These are phyloP conservation scores for Drosophila monieri DNA, from an alignment of 2,888 invertebrate species.

Conservation along the genomic window DNA sequence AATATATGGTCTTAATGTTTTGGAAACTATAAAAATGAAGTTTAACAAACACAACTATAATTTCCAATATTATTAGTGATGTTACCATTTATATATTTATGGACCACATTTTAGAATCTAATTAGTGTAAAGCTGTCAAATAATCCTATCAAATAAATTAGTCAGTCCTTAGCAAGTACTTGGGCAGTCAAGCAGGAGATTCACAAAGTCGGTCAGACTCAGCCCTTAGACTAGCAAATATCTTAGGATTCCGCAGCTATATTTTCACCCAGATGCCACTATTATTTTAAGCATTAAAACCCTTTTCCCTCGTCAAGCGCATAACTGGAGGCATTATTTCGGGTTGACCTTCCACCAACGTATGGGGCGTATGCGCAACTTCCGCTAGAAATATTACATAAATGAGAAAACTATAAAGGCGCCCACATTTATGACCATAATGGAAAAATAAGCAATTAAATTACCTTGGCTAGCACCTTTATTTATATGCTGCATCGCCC, in stretches of 20 bases:
- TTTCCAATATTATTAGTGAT: too few species aligned
- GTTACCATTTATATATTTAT: too few species aligned
- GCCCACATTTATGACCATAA: constrained; percentile 14
- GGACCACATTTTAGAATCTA: too few species aligned
- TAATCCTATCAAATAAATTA: too few species aligned
- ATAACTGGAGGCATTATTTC: constrained; percentile 57
- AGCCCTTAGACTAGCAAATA: constrained; percentile 14
- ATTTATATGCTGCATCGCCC: constrained; percentile 68
- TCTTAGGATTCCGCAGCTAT: constrained; percentile 7
- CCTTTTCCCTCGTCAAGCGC: constrained; percentile 4
- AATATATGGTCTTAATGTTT: not conserved
- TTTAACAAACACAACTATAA: too few species aligned
- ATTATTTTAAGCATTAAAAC: constrained; percentile 9
- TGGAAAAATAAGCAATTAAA: constrained; percentile 47
- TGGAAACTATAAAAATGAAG: not conserved
- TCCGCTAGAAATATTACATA: constrained; percentile 50
- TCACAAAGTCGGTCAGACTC: not conserved
- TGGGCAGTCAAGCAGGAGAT: not conserved
- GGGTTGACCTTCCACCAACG: constrained; percentile 62
- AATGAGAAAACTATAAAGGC: constrained; percentile 7
- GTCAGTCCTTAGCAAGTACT: too few species aligned
- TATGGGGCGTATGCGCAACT: constrained; percentile 68
- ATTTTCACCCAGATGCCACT: constrained; percentile 2
- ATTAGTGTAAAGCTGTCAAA: too few species aligned
- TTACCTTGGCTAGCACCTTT: constrained; percentile 46